Base-by-base conservation (phyloP, 1,140 invertebrate species). In the Saxidomus purpurata region DNA sequence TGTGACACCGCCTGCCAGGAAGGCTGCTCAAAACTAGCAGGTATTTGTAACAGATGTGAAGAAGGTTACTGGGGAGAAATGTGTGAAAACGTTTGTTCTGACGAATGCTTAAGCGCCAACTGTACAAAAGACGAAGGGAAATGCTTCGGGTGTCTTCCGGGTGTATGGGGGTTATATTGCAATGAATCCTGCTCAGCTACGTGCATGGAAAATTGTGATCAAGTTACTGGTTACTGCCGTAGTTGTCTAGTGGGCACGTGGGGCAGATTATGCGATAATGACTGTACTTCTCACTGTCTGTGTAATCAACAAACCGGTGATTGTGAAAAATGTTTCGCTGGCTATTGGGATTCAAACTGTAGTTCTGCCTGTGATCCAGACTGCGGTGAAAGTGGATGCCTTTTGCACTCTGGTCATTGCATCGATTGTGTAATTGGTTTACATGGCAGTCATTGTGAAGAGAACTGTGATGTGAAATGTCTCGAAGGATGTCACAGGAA, bases 271-370 rank as follows among this genome's bases (percentile, higher is more conserved):
- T 87, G 85, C 34, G 38, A 63, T 11, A 52, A 71, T 11, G 1
- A 17, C 11, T 74, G 63, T 25, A 4, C 83, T 34, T 47, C 4
- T 0, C 4, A 74, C 25, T 85, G 83, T 40, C 31, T 17, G 22
- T 86, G 84, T n/a, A 25, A 40, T 76, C 47, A 79, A 22, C 25
- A 34, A 19, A 40, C 31, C 17, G 71, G 71, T 15, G 36, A 15
- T 17, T 87, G 85, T 47, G 22, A 36, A 31, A 19, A 59, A 38
- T 87, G 85, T 49, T 34, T 55, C 2, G 19, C 22, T 43, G 52
- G 55, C 3, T 79, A 47, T 52, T 87, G 85, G 85, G 74, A 52
- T 43, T 25, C 22, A 8, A 31, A 77, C 11, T 87, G 85, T 31
- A 69, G 36, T 34, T 25, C 19, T 28, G 19, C 19, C 19, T 87